phyloP scores from a whole-genome alignment of 2,113 vertebrate genomes.

The Tetrao urogallus region DNA sequence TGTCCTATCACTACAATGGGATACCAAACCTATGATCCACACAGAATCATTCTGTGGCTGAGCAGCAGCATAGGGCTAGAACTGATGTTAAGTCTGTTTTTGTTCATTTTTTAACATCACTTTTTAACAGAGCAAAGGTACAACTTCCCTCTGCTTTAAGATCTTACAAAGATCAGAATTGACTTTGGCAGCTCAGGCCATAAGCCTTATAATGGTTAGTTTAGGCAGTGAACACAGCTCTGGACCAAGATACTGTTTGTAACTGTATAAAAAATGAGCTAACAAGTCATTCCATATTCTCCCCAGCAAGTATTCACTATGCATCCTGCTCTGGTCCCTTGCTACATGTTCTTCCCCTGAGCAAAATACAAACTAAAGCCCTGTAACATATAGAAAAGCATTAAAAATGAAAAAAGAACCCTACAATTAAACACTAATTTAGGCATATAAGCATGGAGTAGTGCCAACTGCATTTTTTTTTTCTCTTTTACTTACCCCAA shows the following conservation, averaged over 20 bases:
- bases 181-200: neutral
- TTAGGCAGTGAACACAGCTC: neutral
- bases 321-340: neutral
- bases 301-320: rapidly evolving
- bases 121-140: neutral
- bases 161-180: neutral
- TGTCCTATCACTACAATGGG: neutral
- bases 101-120: rapidly evolving
- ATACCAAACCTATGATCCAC: neutral
- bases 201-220: neutral
- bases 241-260: neutral
- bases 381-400: neutral
- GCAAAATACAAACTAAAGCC: rapidly evolving
- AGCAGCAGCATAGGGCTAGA: rapidly evolving
- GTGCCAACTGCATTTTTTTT: neutral
- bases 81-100: rapidly evolving
- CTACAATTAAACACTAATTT: neutral
- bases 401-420: too few species aligned
- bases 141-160: neutral
- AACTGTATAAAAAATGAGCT: neutral
- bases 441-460: rapidly evolving
- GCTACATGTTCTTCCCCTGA: rapidly evolving
- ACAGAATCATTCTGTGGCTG: rapidly evolving
- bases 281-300: rapidly evolving
- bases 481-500: slow-evolving; percentile 83